Evolutionary conservation across 2,888 invertebrate species (phyloP).

Genomic region (Agrochola macilenta): DNA sequence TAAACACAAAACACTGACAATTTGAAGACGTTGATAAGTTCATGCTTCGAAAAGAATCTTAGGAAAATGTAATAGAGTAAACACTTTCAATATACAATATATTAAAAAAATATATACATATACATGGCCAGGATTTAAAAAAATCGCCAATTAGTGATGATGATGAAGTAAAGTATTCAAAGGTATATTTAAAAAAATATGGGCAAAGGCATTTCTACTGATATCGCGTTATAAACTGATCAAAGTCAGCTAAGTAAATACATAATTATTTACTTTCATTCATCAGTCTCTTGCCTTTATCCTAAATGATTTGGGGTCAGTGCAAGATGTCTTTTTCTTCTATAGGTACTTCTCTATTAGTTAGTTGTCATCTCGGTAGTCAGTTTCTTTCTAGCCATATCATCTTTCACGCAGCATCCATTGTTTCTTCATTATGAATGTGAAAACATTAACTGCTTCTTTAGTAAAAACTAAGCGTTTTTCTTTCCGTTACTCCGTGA

Average conservation of each 20-base stretch:
- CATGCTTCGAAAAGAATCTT: slow-evolving; percentile 5
- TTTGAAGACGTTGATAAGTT: slow-evolving; percentile 40
- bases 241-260: neutral
- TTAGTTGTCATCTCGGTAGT: too few relatives aligned
- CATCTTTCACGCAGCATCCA: too few relatives aligned
- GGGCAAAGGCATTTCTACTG: neutral
- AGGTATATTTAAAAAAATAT: neutral
- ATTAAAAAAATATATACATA: neutral
- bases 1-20: slow-evolving; percentile 45
- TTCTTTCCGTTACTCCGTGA: neutral
- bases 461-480: neutral
- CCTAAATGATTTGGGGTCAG: too few relatives aligned
- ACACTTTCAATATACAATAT: neutral
- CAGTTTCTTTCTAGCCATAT: too few relatives aligned
- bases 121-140: neutral
- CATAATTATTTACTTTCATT: neutral
- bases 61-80: neutral
- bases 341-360: too few relatives aligned
- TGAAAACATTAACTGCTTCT: neutral
- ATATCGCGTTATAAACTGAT: neutral
- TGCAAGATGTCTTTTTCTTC: too few relatives aligned
- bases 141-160: neutral
- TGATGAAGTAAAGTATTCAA: neutral
- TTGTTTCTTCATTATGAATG: too few relatives aligned
- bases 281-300: too few relatives aligned